Conservation (phyloP, 1,140 invertebrate genomes). For the Hypsibius dujardini region DNA sequence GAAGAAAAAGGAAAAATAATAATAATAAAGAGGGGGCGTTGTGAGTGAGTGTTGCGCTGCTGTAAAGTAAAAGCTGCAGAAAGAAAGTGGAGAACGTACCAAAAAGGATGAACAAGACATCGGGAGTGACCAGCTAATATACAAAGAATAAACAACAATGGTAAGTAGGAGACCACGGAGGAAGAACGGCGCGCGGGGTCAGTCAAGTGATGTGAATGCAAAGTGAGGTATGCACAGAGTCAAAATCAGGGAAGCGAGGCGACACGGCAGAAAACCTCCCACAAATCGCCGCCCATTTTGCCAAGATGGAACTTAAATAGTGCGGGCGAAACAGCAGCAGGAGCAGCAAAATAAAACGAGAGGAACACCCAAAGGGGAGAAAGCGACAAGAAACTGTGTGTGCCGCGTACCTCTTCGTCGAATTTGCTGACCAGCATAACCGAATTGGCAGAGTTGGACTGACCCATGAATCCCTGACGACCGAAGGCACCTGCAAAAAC, state of each 20-base stretch:
- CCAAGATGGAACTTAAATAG: too few relatives aligned
- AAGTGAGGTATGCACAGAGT: neutral
- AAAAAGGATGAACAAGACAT: conserved; percentile 99
- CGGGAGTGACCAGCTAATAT: conserved; percentile 89
- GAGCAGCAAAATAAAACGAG: conserved; percentile 14
- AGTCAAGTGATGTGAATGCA: too few relatives aligned
- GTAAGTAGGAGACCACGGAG: too few relatives aligned
- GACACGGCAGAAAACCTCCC: conserved; percentile 14
- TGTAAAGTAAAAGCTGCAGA: too few relatives aligned
- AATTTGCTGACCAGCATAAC: conserved; percentile 11
- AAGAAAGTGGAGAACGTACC: conserved; percentile 63
- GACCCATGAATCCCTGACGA: neutral
- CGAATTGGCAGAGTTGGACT: neutral
- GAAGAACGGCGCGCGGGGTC: too few relatives aligned
- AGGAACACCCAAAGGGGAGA: neutral
- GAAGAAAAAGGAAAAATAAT: too few relatives aligned
- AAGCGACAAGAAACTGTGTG: too few relatives aligned
- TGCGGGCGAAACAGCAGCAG: too few relatives aligned
- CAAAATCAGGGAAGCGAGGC: neutral
- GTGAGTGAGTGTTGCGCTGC: too few relatives aligned
- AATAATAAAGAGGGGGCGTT: too few relatives aligned
- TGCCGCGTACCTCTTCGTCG: conserved; percentile 10
- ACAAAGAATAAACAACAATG: conserved; percentile 10
- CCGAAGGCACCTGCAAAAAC: too few relatives aligned
- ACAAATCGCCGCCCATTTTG: too few relatives aligned